phyloP scores from a whole-genome alignment of 2,113 vertebrate genomes.

The Solea senegalensis region DNA sequence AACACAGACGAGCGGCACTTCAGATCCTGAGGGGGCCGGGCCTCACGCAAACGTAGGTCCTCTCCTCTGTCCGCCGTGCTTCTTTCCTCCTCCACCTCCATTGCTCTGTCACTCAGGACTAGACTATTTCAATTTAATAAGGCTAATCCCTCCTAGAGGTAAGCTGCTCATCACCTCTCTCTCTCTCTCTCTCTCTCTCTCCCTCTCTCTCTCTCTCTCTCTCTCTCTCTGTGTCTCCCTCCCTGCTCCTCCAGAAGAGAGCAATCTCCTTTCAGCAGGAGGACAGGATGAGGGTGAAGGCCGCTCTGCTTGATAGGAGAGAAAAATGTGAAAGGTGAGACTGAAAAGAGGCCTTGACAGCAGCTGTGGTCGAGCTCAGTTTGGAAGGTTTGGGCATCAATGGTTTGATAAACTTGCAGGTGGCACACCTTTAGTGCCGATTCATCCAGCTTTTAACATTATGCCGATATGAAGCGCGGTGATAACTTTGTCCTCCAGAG shows the following conservation, averaged over 20 bases:
- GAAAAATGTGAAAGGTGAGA: constrained; percentile 77
- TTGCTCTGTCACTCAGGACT: constrained; percentile 80
- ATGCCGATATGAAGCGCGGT: constrained; percentile 7
- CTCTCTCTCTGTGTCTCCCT: not conserved
- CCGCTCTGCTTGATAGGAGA: constrained; percentile 66
- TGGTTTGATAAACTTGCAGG: constrained; percentile 65
- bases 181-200: not conserved
- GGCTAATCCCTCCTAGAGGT: constrained; percentile 75
- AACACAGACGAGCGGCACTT: constrained; percentile 66
- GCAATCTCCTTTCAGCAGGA: constrained; percentile 67
- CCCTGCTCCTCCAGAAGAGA: constrained; percentile 50
- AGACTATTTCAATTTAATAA: constrained; percentile 80
- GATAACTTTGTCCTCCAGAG: constrained; percentile 50
- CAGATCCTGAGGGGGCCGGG: constrained; percentile 58
- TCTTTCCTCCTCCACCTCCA: constrained; percentile 62
- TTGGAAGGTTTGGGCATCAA: constrained; percentile 45
- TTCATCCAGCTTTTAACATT: constrained; percentile 37
- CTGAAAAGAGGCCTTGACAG: constrained; percentile 61
- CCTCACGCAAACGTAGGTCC: constrained; percentile 53
- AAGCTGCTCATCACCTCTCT: constrained; percentile 76
- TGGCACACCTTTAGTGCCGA: constrained; percentile 50
- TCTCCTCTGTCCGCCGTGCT: constrained; percentile 35
- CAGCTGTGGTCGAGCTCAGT: constrained; percentile 52
- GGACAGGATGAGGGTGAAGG: constrained; percentile 63
- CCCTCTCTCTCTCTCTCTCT: constrained; percentile 34